Conservation (phyloP, 2,888 invertebrate species). For the Aspidiotus destructor region DNA sequence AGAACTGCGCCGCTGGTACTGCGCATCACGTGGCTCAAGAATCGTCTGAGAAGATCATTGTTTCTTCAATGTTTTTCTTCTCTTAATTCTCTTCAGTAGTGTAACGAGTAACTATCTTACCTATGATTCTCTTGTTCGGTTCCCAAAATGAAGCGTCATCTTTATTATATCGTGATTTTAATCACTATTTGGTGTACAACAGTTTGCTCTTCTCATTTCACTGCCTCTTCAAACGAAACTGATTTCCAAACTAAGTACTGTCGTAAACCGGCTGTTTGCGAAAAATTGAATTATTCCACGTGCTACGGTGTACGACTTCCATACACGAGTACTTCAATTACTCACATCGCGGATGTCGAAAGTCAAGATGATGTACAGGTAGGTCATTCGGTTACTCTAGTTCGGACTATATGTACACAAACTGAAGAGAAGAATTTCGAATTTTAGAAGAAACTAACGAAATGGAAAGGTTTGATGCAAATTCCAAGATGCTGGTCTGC, state of each 20-base stretch:
- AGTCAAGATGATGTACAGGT: slow-evolving; percentile 54
- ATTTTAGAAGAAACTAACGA: slow-evolving; percentile 37
- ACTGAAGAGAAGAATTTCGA: not conserved
- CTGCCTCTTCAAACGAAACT: too few relatives aligned
- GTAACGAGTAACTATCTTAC: too few relatives aligned
- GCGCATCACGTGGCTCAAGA: too few relatives aligned
- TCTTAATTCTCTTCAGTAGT: too few relatives aligned
- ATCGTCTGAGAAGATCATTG: too few relatives aligned
- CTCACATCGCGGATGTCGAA: slow-evolving; percentile 57
- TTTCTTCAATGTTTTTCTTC: too few relatives aligned
- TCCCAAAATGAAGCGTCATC: too few relatives aligned
- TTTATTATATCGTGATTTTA: too few relatives aligned
- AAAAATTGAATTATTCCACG: slow-evolving; percentile 50
- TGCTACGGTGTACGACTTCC: slow-evolving; percentile 73
- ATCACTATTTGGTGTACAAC: too few relatives aligned
- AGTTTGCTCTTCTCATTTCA: too few relatives aligned
- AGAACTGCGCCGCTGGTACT: too few relatives aligned
- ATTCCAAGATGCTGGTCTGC: slow-evolving; percentile 94
- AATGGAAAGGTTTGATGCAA: slow-evolving; percentile 56
- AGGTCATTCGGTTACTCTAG: slow-evolving; percentile 35
- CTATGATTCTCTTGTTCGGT: too few relatives aligned
- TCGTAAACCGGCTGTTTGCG: slow-evolving; percentile 60
- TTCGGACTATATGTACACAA: slow-evolving; percentile 32
- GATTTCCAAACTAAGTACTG: slow-evolving; percentile 43
- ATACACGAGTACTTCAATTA: slow-evolving; percentile 65